Evolutionary conservation across 2,797 vertebrate genomes (phyloP).

Genomic region (Xiphorhynchus erythropygius): DNA sequence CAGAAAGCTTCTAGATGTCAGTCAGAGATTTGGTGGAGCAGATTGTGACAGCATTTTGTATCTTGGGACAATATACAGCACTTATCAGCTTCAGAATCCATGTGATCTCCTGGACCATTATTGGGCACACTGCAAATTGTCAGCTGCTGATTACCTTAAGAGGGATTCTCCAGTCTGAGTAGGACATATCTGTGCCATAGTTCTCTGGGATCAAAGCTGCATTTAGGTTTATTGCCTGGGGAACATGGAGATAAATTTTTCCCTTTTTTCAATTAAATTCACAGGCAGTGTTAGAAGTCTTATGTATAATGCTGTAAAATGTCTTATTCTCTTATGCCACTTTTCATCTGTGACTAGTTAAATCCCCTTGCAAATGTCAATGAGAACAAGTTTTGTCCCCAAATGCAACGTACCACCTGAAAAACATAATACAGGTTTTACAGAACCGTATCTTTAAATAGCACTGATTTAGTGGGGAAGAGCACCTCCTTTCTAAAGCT

Average conservation of each 20-base stretch:
- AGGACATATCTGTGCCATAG: neutral
- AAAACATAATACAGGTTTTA: neutral
- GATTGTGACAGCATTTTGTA: neutral
- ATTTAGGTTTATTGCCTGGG: neutral
- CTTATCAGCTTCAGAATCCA: slow-evolving; percentile 18
- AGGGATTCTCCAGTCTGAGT: neutral
- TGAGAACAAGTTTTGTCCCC: neutral
- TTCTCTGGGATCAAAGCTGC: neutral
- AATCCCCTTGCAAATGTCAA: neutral
- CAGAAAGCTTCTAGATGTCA: neutral
- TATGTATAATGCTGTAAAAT: neutral
- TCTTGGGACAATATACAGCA: neutral
- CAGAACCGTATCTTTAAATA: neutral
- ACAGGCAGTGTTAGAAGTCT: neutral
- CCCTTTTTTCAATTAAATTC: neutral
- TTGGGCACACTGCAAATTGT: slow-evolving; percentile 7
- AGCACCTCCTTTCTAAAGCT: neutral
- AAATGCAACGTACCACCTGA: neutral
- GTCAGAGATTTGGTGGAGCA: neutral
- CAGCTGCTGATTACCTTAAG: neutral
- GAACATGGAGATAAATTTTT: neutral
- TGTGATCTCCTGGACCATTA: neutral
- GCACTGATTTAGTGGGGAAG: neutral
- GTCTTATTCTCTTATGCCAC: neutral
- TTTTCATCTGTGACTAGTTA: neutral